phyloP scores from a whole-genome alignment of 2,113 vertebrate genomes.

The Heterotilapia buettikoferi region DNA sequence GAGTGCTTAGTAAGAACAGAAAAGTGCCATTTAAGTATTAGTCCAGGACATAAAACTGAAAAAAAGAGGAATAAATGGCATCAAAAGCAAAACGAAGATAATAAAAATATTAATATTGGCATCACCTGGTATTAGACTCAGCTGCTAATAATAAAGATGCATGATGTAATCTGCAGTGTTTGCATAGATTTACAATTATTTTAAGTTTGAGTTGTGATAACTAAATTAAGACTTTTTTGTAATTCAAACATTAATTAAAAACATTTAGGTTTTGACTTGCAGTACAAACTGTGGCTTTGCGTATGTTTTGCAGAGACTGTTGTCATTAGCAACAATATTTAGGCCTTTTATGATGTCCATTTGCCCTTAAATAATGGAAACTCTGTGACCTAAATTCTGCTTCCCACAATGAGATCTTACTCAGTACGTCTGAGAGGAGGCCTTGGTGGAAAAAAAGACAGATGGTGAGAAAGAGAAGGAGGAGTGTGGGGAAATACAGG shows the following conservation, averaged over 20 bases:
- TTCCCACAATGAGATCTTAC: conserved; percentile 14
- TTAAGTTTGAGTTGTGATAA: neutral
- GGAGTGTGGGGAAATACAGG: neutral
- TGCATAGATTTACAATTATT: neutral
- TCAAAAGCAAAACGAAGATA: neutral
- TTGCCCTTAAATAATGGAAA: conserved; percentile 48
- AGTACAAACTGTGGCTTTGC: neutral
- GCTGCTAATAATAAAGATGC: neutral
- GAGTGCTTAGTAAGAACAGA: neutral
- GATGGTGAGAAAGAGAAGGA: neutral
- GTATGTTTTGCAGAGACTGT: conserved; percentile 2
- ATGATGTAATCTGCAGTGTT: neutral
- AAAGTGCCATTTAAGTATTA: neutral
- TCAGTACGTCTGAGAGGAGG: neutral
- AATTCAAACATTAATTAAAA: neutral
- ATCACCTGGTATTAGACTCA: neutral
- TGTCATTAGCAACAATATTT: conserved; percentile 48
- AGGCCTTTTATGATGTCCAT: neutral
- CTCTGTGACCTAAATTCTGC: conserved; percentile 24
- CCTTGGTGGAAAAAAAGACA: neutral
- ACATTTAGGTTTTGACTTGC: neutral
- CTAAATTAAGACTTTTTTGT: accelerated
- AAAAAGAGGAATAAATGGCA: neutral
- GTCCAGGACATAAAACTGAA: neutral
- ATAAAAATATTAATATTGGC: neutral